Evolutionary conservation across 2,113 vertebrate genomes (phyloP), one percentile per base, ranked within the genome.

Genomic region (Eclectus roratus): DNA sequence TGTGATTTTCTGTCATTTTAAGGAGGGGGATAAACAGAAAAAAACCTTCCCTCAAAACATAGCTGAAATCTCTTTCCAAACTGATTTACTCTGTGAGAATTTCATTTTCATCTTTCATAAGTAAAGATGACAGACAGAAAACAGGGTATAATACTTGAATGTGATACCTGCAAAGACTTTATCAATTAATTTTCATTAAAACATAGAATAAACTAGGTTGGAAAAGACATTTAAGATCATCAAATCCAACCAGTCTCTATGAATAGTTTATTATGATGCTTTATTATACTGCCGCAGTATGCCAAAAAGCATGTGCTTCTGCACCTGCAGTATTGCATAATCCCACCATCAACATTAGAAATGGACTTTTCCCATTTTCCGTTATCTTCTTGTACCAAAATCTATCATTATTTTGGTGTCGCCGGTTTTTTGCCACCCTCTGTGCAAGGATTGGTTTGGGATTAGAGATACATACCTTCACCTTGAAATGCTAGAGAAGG

Each of bases 1-100:
- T 41, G 17, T 7, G 39, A 81, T 89, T 85, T 77, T 60, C 58
- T 52, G 46, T 31, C 5, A 2, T 41, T 76, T 71, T 33, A 53
- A 8, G 23, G 29, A 77, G 13, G 17, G 21, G 21, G 17, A 33
- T 43, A 24, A 72, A 50, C 3, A 27, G 28, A 17, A 69, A 28
- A 68, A 28, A 8, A 20, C 1, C 17, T 41, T 19, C 49, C 19
- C 6, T 2, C 10, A 24, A 64, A 63, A 4, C 7, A 4, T 0
- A 41, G 41, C 41, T 61, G 33, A 35, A 58, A 35, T 11, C 41
- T 17, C 13, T 50, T 58, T 35, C 21, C 23, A 14, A 49, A 9
- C 10, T 8, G 15, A 37, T 37, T 53, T 16, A 29, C 13, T 33
- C 37, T 3, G 17, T 5, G 7, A 65, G 50, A 4, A 5, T 69